Evolutionary conservation across 1,140 invertebrate species (phyloP).

Genomic region (Leptoteleia sp.): DNA sequence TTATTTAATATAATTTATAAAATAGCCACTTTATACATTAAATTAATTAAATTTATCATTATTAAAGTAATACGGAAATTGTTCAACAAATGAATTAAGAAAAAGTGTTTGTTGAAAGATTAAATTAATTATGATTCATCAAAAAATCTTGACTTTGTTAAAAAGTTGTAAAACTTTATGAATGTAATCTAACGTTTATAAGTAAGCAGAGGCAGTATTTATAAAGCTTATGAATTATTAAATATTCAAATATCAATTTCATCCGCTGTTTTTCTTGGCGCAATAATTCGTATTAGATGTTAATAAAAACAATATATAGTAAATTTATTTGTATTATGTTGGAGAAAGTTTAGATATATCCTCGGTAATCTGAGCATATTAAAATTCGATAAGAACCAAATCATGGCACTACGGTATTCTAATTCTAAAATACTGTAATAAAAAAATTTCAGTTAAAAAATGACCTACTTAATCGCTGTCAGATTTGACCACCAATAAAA

Average conservation of each 20-base stretch:
- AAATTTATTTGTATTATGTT: constrained; percentile 1
- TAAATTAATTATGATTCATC: too few species aligned
- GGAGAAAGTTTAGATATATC: constrained; percentile 9
- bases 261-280: neutral
- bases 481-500: neutral
- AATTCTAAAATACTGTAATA: neutral
- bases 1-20: too few species aligned
- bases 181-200: too few species aligned
- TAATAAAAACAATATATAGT: constrained; percentile 7
- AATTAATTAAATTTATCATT: too few species aligned
- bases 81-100: too few species aligned
- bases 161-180: too few species aligned
- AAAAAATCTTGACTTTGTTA: too few species aligned
- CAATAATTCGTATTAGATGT: constrained; percentile 8
- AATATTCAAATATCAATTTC: neutral
- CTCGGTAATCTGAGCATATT: constrained; percentile 4
- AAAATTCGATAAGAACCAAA: constrained; percentile 16
- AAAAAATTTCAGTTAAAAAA: neutral
- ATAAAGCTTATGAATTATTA: too few species aligned
- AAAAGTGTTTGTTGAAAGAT: too few species aligned
- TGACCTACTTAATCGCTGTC: neutral
- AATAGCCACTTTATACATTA: too few species aligned
- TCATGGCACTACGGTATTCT: neutral
- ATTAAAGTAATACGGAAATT: too few species aligned
- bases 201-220: too few species aligned